Evolutionary conservation across 1,140 invertebrate genomes (phyloP).

Genomic region (Akabosia matsudoensis): DNA sequence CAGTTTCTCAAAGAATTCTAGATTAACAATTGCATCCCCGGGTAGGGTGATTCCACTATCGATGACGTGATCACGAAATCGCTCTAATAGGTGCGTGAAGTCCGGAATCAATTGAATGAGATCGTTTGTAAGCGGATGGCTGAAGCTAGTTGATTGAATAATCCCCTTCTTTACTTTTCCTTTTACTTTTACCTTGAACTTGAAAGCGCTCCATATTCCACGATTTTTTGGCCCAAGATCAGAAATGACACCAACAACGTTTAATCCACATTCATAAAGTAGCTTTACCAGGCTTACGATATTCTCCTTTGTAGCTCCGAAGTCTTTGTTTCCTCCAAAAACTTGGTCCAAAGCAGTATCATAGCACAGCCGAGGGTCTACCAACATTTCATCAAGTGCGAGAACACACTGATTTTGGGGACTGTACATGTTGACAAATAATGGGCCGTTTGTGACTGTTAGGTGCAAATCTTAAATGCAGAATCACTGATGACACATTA

Average conservation of each 20-base stretch:
- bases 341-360: slow-evolving; percentile 22
- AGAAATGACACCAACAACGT: slow-evolving; percentile 44
- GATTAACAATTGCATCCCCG: slow-evolving; percentile 26
- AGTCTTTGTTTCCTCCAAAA: slow-evolving; percentile 31
- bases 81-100: slow-evolving; percentile 42
- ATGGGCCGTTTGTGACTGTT: too few species aligned
- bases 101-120: slow-evolving; percentile 43
- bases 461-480: too few species aligned
- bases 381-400: slow-evolving; percentile 29
- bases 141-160: slow-evolving; percentile 1
- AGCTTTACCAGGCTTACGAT: slow-evolving; percentile 30
- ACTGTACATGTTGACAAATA: neutral
- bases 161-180: slow-evolving; percentile 23
- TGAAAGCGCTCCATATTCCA: too few species aligned
- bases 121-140: slow-evolving; percentile 27
- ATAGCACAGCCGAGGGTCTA: slow-evolving; percentile 28
- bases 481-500: too few species aligned
- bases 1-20: slow-evolving; percentile 23
- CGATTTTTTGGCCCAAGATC: slow-evolving; percentile 47
- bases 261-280: slow-evolving; percentile 47
- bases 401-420: too few species aligned
- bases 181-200: slow-evolving; percentile 26
- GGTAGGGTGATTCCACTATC: slow-evolving; percentile 38
- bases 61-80: slow-evolving; percentile 41
- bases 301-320: neutral